These are phyloP conservation scores for Oryzias celebensis DNA, from an alignment of 2,113 vertebrate species.

Conservation along the genomic window DNA sequence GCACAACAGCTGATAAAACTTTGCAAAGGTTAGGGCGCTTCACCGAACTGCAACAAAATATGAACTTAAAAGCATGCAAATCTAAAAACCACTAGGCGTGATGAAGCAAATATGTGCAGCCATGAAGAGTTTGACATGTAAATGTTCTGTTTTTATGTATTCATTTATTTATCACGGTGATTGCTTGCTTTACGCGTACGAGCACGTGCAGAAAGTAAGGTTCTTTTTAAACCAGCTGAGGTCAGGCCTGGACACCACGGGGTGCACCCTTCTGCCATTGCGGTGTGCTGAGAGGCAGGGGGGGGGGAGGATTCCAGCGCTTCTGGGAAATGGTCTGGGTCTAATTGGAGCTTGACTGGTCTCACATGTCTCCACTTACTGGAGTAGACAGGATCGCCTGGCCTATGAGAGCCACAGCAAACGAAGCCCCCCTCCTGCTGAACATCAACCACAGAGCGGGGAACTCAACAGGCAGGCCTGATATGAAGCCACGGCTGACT, in stretches of 20 bases:
- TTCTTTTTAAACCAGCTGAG: slow-evolving; percentile 46
- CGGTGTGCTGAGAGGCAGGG: slow-evolving; percentile 52
- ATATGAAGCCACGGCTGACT: slow-evolving; percentile 24
- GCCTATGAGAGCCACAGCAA: slow-evolving; percentile 38
- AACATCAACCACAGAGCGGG: slow-evolving; percentile 46
- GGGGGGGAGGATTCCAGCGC: slow-evolving; percentile 54
- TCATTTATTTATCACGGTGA: slow-evolving; percentile 7
- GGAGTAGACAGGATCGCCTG: slow-evolving; percentile 57
- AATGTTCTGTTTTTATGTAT: background rate
- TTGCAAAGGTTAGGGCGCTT: background rate
- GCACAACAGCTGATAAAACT: too few relatives aligned
- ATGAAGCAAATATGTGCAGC: slow-evolving; percentile 15
- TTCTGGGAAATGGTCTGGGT: slow-evolving; percentile 73
- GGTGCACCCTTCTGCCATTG: slow-evolving; percentile 50
- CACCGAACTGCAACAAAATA: background rate
- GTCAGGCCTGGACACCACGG: slow-evolving; percentile 58
- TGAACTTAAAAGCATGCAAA: background rate
- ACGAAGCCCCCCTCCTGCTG: slow-evolving; percentile 26
- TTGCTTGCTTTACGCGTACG: slow-evolving; percentile 13
- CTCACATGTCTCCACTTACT: slow-evolving; percentile 75
- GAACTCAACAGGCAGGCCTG: slow-evolving; percentile 23
- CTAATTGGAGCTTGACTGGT: slow-evolving; percentile 67
- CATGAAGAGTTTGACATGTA: slow-evolving; percentile 6
- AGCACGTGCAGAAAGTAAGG: slow-evolving; percentile 9
- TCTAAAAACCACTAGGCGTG: slow-evolving; percentile 6